A percentile compares a stretch with the other conserved stretches of the same genome.
Conservation (phyloP, 2,113 vertebrate species). For the Stictonetta naevosa region DNA sequence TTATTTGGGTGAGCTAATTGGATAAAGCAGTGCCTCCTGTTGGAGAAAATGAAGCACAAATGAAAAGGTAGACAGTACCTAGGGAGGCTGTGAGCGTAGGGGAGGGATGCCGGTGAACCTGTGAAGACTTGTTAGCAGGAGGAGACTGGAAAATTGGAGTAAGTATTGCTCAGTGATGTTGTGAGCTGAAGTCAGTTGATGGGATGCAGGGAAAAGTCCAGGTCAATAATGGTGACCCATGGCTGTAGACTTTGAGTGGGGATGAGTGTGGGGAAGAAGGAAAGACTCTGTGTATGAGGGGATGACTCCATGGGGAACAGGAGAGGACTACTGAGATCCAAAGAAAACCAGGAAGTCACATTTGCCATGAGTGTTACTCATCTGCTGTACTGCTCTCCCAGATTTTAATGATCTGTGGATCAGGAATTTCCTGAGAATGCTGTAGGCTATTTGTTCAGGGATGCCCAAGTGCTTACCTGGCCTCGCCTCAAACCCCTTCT, state of each 20-base stretch:
- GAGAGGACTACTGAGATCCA: not conserved
- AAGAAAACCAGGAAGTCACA: not conserved
- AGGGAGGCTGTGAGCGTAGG: not conserved
- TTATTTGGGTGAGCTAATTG: not conserved
- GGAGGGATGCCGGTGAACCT: not conserved
- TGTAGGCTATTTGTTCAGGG: not conserved
- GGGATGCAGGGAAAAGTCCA: not conserved
- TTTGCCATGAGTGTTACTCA: not conserved
- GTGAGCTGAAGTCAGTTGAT: not conserved
- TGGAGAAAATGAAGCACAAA: not conserved
- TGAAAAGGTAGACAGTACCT: not conserved
- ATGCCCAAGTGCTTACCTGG: not conserved
- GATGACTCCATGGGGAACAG: not conserved
- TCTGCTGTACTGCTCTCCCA: not conserved
- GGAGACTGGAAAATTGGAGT: not conserved
- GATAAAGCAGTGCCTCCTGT: not conserved
- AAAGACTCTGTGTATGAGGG: not conserved
- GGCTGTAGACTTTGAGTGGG: not conserved
- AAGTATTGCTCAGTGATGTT: not conserved
- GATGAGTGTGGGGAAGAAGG: not conserved
- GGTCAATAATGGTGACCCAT: not conserved
- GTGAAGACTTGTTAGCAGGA: not conserved
- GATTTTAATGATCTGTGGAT: not conserved
- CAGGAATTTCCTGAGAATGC: not conserved
- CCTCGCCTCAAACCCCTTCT: not conserved